phyloP scores from a whole-genome alignment of 2,888 invertebrate species.

The Synergus itoensis region DNA sequence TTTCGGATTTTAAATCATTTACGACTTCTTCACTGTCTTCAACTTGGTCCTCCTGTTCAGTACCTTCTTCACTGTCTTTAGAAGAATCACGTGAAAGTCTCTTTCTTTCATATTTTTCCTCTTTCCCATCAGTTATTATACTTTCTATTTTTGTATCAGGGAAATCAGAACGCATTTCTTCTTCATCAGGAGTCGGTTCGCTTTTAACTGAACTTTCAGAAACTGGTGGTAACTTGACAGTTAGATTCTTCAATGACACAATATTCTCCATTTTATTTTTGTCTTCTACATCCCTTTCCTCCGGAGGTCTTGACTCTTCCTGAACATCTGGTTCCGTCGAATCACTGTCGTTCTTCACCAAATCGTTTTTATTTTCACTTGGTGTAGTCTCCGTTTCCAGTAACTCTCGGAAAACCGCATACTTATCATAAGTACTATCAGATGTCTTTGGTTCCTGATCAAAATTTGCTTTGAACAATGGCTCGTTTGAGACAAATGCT shows the following conservation, averaged over 20 bases:
- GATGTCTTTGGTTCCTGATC: constrained; percentile 79
- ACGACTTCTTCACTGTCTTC: constrained; percentile 42
- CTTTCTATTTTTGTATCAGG: constrained; percentile 52
- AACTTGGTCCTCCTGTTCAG: constrained; percentile 45
- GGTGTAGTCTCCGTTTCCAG: constrained; percentile 84
- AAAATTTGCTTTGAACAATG: constrained; percentile 85
- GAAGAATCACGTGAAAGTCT: constrained; percentile 44
- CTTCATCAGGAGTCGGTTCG: constrained; percentile 48
- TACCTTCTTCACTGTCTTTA: constrained; percentile 57
- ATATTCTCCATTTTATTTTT: constrained; percentile 60
- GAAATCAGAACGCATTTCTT: constrained; percentile 53
- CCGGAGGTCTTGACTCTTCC: constrained; percentile 45
- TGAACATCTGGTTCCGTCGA: constrained; percentile 10
- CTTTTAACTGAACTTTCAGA: constrained; percentile 55
- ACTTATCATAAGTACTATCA: constrained; percentile 86
- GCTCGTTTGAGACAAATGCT: constrained; percentile 65
- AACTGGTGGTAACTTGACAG: constrained; percentile 65
- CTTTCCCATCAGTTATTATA: constrained; percentile 52
- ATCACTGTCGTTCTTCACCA: not conserved
- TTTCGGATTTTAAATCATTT: constrained; percentile 51
- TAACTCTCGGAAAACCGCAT: constrained; percentile 91
- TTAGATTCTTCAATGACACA: constrained; percentile 62
- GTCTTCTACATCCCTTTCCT: constrained; percentile 51
- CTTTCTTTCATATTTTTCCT: constrained; percentile 60
- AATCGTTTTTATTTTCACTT: not conserved